Base-by-base conservation (phyloP, 2,888 invertebrate species). In the Calliscelio sp. region DNA sequence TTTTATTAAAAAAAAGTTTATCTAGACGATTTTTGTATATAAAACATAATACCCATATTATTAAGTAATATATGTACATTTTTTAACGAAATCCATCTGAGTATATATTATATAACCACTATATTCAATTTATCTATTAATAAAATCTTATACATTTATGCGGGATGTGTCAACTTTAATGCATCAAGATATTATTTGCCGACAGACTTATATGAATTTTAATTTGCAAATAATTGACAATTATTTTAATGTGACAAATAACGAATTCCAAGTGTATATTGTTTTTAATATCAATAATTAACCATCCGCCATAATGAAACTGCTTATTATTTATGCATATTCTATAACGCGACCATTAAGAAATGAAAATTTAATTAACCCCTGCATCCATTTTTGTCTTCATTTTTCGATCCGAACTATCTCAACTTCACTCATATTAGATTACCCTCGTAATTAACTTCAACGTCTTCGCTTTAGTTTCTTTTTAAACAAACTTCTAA, bases 251-350 rank as follows among this genome's bases (percentile, higher is more conserved):
- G 4, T 57, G 63, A 71, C 71, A 71, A 71, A 53, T 55, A 79
- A 79, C 55, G 35, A 65, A 55, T 65, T 28, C 44, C 44, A 71
- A 63, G 44, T n/a, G n/a, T 73, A 66, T 73, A 79, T 38, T 55
- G 49, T 73, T 80, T 73, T 73, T 65, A 57, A 65, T n/a, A 73
- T 80, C 38, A 80, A 73, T 59, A 80, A 59, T 80, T 59, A 73
- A 70, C 18, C 16, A 28, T 11, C 20, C n/a, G 1, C 14, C 41
- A n/a, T 55, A 53, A 53, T 49, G 32, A 61, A 55, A 24, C 20
- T 20, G 3, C 16, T 59, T 16, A 61, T 53, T 24, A 71, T 59
- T 63, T 55, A 79, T 71, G 46, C 41, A 71, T 59, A 68, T 41
- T 49, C n/a, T 35, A 63, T 51, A 51, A 61, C 77, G 10, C 24